These are phyloP conservation scores for Coenonympha glycerion DNA, from an alignment of 2,888 invertebrate genomes.

Conservation along the genomic window DNA sequence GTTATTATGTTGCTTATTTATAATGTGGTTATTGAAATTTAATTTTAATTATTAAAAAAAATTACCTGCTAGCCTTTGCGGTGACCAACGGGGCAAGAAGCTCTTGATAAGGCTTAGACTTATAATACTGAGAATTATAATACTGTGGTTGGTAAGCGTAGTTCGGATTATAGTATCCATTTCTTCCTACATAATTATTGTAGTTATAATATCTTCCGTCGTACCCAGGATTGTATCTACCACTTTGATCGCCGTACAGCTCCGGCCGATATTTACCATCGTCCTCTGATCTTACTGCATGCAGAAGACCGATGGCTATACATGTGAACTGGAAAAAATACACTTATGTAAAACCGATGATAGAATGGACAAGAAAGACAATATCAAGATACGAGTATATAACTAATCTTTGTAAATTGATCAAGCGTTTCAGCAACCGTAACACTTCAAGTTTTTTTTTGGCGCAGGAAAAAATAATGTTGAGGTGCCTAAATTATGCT, in stretches of 20 bases:
- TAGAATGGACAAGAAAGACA: no score
- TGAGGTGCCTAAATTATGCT: no score
- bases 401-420: no score
- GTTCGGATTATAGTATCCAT: conserved; percentile 38
- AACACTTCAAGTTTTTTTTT: no score
- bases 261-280: conserved; percentile 69
- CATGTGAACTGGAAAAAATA: conserved; percentile 23
- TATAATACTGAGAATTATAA: conserved; percentile 40
- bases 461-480: no score
- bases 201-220: conserved; percentile 42
- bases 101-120: conserved; percentile 41
- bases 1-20: no score
- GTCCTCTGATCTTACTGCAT: conserved; percentile 40
- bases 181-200: conserved; percentile 37
- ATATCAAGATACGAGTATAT: no score
- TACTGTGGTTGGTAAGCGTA: conserved; percentile 42
- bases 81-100: conserved; percentile 46
- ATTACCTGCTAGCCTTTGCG: conserved; percentile 38
- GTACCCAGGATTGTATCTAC: conserved; percentile 37
- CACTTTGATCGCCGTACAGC: conserved; percentile 48
- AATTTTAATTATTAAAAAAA: not conserved
- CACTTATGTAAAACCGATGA: no score
- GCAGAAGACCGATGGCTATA: conserved; percentile 23
- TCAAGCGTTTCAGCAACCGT: no score
- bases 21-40: no score